Evolutionary conservation across 2,797 vertebrate genomes (phyloP).

Genomic region (Syngnathus rostellatus): DNA sequence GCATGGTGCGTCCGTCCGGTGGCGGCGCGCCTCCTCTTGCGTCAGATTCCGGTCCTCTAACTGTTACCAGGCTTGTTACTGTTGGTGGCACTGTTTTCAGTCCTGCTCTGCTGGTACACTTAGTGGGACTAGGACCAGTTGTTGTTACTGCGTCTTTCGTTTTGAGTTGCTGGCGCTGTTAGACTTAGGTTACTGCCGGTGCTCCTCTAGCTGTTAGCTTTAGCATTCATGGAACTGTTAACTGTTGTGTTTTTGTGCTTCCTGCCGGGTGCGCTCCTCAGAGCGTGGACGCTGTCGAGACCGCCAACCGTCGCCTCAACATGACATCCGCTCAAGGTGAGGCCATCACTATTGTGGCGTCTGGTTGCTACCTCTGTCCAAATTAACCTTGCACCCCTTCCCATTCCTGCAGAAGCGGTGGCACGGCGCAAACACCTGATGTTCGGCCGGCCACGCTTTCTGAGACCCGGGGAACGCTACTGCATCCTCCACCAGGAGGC

Average conservation of each 20-base stretch:
- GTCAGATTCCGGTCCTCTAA: not conserved
- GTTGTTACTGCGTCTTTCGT: no score
- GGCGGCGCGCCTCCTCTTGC: no score
- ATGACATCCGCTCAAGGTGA: constrained; percentile 59
- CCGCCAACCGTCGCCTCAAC: constrained; percentile 57
- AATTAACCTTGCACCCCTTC: not conserved
- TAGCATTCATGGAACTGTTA: not conserved
- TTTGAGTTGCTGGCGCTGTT: no score
- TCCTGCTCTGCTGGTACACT: no score
- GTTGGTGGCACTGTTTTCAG: not conserved
- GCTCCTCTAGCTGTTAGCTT: no score
- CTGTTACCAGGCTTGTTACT: not conserved
- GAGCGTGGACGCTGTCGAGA: constrained; percentile 22
- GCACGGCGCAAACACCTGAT: constrained; percentile 43
- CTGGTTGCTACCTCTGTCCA: not conserved
- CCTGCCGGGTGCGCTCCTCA: constrained; percentile 17
- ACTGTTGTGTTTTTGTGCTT: no score
- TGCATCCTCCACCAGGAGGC: constrained; percentile 62
- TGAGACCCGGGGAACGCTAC: constrained; percentile 44
- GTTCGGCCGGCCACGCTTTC: constrained; percentile 55
- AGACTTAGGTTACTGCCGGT: no score
- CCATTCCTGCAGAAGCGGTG: constrained; percentile 21
- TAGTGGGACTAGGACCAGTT: no score
- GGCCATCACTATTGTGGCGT: not conserved
- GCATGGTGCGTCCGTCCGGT: constrained; percentile 34